These are phyloP conservation scores for Pollenia labialis DNA, from an alignment of 2,888 invertebrate species.

Conservation along the genomic window DNA sequence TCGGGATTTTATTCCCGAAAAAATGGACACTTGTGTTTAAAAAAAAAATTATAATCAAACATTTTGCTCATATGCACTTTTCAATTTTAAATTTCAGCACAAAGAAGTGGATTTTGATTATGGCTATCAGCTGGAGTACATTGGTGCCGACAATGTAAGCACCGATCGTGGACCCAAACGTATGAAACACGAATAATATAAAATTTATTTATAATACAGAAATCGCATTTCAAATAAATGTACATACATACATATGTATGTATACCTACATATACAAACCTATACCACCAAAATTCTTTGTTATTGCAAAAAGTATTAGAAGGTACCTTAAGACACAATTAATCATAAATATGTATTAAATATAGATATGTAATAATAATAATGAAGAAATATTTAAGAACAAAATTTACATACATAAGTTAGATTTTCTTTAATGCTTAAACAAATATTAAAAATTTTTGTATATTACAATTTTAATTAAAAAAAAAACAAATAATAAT, in stretches of 20 bases:
- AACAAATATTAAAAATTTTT: too few relatives aligned
- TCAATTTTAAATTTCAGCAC: conserved; percentile 75
- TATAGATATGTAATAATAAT: too few relatives aligned
- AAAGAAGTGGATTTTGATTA: conserved; percentile 83
- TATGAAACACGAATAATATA: conserved; percentile 82
- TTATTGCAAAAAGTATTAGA: neutral
- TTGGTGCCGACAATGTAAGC: conserved; percentile 76
- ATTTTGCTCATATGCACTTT: neutral
- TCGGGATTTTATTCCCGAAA: too few relatives aligned
- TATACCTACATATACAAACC: neutral
- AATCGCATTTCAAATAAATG: neutral
- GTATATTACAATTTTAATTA: too few relatives aligned
- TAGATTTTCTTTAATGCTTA: too few relatives aligned
- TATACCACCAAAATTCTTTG: neutral
- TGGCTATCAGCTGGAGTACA: conserved; percentile 82
- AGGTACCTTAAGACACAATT: neutral
- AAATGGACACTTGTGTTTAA: too few relatives aligned
- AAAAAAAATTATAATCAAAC: neutral
- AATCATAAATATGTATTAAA: too few relatives aligned
- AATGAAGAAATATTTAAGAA: too few relatives aligned
- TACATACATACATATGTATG: too few relatives aligned
- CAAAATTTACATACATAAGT: too few relatives aligned
- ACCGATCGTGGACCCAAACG: conserved; percentile 77
- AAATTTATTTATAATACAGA: neutral
- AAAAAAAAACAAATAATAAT: too few relatives aligned